These are phyloP conservation scores for Amazonetta brasiliensis DNA, from an alignment of 2,797 vertebrate species.

Conservation along the genomic window DNA sequence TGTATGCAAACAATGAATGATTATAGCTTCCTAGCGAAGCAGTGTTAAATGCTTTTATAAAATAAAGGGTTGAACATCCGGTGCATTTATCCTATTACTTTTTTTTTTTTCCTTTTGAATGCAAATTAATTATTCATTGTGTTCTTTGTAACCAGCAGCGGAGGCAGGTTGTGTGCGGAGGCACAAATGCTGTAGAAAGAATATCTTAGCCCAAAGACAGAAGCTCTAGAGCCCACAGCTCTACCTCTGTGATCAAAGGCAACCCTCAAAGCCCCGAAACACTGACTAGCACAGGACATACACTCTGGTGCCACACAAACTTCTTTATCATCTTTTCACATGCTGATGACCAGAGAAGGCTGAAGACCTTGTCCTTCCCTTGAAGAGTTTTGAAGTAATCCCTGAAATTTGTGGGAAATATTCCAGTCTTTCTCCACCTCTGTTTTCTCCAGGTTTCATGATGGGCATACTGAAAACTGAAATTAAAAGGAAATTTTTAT, in stretches of 20 bases:
- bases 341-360: not conserved
- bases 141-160: not conserved
- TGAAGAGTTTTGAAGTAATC: not conserved
- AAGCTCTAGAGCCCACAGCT: not conserved
- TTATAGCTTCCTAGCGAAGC: not conserved
- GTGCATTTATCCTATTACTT: not conserved
- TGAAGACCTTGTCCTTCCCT: not conserved
- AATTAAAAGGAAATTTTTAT: not conserved
- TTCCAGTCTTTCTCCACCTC: not conserved
- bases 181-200: not conserved
- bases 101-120: not conserved
- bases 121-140: not conserved
- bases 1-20: not conserved
- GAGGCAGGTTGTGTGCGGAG: not conserved
- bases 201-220: not conserved
- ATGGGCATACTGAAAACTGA: rapidly evolving
- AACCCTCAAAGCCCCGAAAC: not conserved
- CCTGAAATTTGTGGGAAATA: not conserved
- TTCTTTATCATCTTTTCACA: rapidly evolving
- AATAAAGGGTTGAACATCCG: not conserved
- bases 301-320: too few species aligned
- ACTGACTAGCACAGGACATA: too few species aligned
- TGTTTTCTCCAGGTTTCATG: not conserved
- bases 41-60: not conserved
- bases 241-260: not conserved